A percentile compares a stretch with the other conserved stretches of the same genome.
These are phyloP conservation scores for Lasioglossum baleicum DNA, from an alignment of 1,140 invertebrate species.

Conservation along the genomic window DNA sequence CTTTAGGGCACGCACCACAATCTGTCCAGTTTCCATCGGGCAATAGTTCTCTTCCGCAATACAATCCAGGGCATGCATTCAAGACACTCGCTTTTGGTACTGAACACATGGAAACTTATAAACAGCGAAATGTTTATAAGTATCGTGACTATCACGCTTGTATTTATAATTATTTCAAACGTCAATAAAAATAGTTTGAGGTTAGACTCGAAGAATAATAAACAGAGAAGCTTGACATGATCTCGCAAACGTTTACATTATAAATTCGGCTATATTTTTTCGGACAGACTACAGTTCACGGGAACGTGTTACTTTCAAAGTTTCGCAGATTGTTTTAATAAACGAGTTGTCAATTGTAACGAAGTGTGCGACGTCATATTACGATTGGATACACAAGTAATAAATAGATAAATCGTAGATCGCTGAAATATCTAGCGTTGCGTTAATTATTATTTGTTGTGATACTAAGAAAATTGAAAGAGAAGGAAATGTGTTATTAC, in stretches of 20 bases:
- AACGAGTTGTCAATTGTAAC: background rate
- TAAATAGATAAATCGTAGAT: background rate
- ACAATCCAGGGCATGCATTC: constrained; percentile 88
- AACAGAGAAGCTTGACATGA: background rate
- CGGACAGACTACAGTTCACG: background rate
- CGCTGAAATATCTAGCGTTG: no score
- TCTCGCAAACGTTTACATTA: background rate
- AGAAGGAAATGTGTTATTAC: no score
- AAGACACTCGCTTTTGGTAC: constrained; percentile 33
- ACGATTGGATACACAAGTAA: background rate
- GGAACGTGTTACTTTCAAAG: background rate
- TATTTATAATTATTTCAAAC: background rate
- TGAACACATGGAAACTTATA: constrained; percentile 27
- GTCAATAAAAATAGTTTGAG: background rate
- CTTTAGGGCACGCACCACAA: constrained; percentile 93
- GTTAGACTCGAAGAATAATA: background rate
- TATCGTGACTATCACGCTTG: background rate
- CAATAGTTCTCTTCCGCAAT: constrained; percentile 88
- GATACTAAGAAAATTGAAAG: no score
- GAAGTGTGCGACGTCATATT: background rate
- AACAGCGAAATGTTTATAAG: background rate
- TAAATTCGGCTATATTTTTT: background rate
- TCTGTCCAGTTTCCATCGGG: constrained; percentile 86
- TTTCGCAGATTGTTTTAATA: background rate
- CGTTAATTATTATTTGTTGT: no score